Evolutionary conservation across 2,113 vertebrate species (phyloP).

Genomic region (Malaclemys terrapin): DNA sequence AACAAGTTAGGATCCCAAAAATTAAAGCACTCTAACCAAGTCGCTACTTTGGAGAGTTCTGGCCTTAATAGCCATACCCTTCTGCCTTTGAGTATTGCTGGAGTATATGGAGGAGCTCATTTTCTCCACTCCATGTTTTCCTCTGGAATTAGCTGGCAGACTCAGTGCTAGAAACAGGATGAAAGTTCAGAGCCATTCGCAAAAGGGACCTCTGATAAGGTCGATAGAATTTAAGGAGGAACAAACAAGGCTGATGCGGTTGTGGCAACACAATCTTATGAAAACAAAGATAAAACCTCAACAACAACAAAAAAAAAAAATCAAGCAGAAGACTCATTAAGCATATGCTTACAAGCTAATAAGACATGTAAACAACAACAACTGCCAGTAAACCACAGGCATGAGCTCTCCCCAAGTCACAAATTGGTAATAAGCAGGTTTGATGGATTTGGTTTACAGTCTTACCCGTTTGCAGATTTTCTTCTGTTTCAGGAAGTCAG

Average conservation of each 20-base stretch:
- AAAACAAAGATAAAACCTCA: conserved; percentile 9
- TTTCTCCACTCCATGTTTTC: background rate
- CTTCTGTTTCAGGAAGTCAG: conserved; percentile 24
- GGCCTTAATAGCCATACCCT: background rate
- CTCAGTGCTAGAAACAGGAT: background rate
- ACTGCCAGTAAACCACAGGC: conserved; percentile 50
- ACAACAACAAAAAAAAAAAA: background rate
- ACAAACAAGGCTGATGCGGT: background rate
- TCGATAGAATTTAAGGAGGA: background rate
- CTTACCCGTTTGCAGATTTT: conserved; percentile 21
- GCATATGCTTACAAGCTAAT: conserved; percentile 39
- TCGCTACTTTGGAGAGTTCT: background rate
- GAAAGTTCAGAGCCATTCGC: background rate
- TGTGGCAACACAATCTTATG: background rate
- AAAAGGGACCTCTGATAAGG: background rate
- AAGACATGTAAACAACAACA: conserved; percentile 49
- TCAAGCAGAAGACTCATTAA: conserved; percentile 22
- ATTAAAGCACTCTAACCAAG: background rate
- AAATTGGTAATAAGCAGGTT: conserved; percentile 53
- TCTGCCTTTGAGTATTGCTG: background rate
- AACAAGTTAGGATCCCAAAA: background rate
- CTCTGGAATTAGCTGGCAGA: background rate
- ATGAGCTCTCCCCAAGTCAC: background rate
- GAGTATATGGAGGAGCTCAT: background rate
- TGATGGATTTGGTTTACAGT: conserved; percentile 55